Percentiles rank a stretch among this genome's conserved stretches.
Evolutionary conservation across 1,140 invertebrate species (phyloP).

Genomic region (Anastrepha ludens): DNA sequence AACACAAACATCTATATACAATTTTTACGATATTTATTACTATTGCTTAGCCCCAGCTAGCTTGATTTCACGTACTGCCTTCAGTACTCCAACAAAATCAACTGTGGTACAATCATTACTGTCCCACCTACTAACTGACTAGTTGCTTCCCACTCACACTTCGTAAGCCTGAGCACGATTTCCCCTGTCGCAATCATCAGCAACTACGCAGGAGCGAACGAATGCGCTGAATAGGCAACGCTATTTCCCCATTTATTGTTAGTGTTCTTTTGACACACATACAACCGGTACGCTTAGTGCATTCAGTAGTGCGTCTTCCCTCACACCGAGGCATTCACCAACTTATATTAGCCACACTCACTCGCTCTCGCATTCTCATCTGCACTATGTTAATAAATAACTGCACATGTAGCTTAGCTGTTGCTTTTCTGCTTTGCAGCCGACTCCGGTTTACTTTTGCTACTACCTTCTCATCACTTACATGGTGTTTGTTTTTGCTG

Average conservation of each 20-base stretch:
- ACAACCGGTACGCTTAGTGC: background rate
- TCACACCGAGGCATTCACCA: background rate
- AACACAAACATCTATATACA: too few relatives aligned
- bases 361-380: background rate
- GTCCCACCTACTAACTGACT: background rate
- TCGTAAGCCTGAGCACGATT: background rate
- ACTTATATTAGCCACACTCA: background rate
- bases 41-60: background rate
- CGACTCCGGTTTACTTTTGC: background rate
- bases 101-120: background rate
- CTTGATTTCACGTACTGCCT: background rate
- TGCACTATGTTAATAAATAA: background rate
- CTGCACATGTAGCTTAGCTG: slow-evolving; percentile 1
- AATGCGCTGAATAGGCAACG: slow-evolving; percentile 27
- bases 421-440: background rate
- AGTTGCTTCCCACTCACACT: slow-evolving; percentile 11
- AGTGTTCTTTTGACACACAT: background rate
- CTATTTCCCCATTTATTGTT: background rate
- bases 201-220: background rate
- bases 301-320: background rate
- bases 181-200: background rate
- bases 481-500: background rate
- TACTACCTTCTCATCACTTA: too few relatives aligned
- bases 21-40: background rate
- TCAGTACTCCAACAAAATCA: background rate